Evolutionary conservation across 2,888 invertebrate genomes (phyloP), one percentile per base, ranked within the genome.

Genomic region (Boloria euphrosyne): DNA sequence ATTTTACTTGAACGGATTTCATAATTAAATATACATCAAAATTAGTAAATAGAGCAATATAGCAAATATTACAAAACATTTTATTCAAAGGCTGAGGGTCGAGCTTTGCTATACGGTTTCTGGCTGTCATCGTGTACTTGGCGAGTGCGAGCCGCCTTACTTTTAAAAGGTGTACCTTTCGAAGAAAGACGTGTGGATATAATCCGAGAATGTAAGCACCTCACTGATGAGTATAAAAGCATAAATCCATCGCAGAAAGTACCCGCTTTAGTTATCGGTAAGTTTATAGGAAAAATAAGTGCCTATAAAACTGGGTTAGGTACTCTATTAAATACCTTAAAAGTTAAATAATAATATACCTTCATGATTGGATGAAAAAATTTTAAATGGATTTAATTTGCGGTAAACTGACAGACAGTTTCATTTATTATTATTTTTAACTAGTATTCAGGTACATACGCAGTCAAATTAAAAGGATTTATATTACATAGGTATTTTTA

Each of bases 91-190:
- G 57, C 47, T 47, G 66, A 69, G 57, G 46, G 74, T 52, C 77
- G 76, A 2, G 80, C 78, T 2, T 76, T 93, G 43, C 76, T 94
- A 18, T 93, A 93, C 78, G 92, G 92, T 0, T 94, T 89, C 77
- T 94, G 91, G 84, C 80, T 91, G 27, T 94, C 94, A 4, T 94
- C 94, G 0, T 94, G 94, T 74, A 85, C 94, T 0, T 94, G 94
- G 94, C 85, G 94, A 4, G 94, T 94, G 1, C 83, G 92, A 4
- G 87, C 89, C 0, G 90, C 85, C 0, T 75, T 93, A 60, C 77
- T 83, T 31, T 63, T 83, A 38, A 93, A 93, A 72, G 68, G 76
- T 10, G 78, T 93, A 4, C 75, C 83, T 0, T 90, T 80, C 71
- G 87, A 86, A 65, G 87, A 92, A 71, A 77, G 77, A 5, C 4